Conservation (phyloP, 2,888 invertebrate genomes). For the Xylota sylvarum region DNA sequence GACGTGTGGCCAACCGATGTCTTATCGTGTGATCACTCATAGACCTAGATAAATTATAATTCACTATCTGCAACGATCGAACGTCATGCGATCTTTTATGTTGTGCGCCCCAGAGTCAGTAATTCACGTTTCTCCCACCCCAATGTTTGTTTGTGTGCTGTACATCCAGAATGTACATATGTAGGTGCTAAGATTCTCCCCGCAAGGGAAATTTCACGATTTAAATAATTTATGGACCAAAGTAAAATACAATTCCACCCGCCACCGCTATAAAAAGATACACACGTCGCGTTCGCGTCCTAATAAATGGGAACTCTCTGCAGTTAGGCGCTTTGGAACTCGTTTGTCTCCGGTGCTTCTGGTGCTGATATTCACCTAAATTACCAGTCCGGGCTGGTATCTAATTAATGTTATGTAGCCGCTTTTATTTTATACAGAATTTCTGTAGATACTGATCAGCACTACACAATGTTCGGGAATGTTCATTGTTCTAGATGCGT, state of each 20-base stretch:
- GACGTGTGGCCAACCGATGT: conserved; percentile 50
- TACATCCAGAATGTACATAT: background rate
- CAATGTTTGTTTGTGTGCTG: background rate
- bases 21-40: conserved; percentile 42
- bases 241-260: conserved; percentile 24
- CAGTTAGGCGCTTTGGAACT: conserved; percentile 5
- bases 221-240: conserved; percentile 56
- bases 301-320: conserved; percentile 5
- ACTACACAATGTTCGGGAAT: conserved; percentile 30
- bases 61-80: conserved; percentile 50
- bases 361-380: conserved; percentile 37
- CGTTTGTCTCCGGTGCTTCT: conserved; percentile 16
- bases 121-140: conserved; percentile 14
- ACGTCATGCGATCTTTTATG: conserved; percentile 28
- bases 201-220: conserved; percentile 40
- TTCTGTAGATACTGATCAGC: conserved; percentile 47
- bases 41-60: conserved; percentile 58
- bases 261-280: conserved; percentile 18
- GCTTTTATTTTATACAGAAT: conserved; percentile 24
- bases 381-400: conserved; percentile 19
- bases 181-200: conserved; percentile 31
- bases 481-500: conserved; percentile 60
- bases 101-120: conserved; percentile 25
- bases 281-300: background rate
- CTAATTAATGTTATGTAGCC: conserved; percentile 50